phyloP scores from a whole-genome alignment of 2,888 invertebrate species.

The Synergus gifuensis region DNA sequence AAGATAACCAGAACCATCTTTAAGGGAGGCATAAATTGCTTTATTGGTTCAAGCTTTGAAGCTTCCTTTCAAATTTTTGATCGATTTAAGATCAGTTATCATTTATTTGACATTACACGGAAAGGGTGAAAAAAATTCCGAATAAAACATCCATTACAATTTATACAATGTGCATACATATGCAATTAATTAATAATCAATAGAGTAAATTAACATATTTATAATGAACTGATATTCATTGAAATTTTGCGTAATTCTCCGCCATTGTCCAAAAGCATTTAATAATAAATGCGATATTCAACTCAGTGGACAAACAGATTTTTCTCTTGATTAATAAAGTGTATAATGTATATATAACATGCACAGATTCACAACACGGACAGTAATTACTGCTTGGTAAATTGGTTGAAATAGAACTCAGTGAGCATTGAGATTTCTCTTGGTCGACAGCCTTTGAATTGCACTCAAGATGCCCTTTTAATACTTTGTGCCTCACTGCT shows the following conservation, averaged over 20 bases:
- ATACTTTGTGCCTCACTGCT: not conserved
- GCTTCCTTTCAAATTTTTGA: not conserved
- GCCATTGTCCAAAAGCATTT: not conserved
- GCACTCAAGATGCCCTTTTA: not conserved
- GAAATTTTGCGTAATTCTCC: not conserved
- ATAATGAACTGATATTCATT: not conserved
- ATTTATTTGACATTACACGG: too few relatives aligned
- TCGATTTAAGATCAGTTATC: not conserved
- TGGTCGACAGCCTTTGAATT: not conserved
- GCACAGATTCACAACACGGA: not conserved
- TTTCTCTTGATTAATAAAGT: not conserved
- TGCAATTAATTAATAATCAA: not conserved
- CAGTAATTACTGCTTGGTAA: conserved; percentile 1
- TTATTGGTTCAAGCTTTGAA: conserved; percentile 9
- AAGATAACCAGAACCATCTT: conserved; percentile 14
- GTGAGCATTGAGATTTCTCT: not conserved
- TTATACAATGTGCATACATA: too few relatives aligned
- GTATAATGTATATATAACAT: not conserved
- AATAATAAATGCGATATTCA: not conserved
- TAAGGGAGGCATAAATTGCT: not conserved
- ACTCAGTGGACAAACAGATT: not conserved
- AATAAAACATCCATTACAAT: too few relatives aligned
- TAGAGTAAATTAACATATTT: not conserved
- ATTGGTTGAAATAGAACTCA: conserved; percentile 26
- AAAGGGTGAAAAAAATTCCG: too few relatives aligned